These are phyloP conservation scores for Yponomeuta sedellus DNA, from an alignment of 2,888 invertebrate genomes.

Conservation along the genomic window DNA sequence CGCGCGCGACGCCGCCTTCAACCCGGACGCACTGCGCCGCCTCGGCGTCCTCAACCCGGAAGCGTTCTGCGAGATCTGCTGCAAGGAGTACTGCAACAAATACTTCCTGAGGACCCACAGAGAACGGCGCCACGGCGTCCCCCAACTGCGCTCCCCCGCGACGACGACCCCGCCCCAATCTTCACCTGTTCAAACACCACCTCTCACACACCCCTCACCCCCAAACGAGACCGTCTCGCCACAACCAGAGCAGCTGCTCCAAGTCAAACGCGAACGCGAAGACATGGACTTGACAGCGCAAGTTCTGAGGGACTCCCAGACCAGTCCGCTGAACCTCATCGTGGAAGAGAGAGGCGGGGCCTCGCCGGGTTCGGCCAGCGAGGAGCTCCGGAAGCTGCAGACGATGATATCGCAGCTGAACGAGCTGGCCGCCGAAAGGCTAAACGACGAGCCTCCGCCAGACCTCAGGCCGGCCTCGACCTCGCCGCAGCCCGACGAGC, in stretches of 20 bases:
- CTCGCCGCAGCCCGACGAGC: constrained; percentile 61
- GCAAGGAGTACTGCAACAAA: constrained; percentile 95
- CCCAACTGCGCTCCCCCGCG: constrained; percentile 66
- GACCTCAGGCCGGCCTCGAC: constrained; percentile 49
- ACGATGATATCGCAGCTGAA: constrained; percentile 94
- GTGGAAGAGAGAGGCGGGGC: constrained; percentile 79
- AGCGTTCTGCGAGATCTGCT: constrained; percentile 95
- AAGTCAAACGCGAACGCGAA: constrained; percentile 73
- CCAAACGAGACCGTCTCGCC: constrained; percentile 50
- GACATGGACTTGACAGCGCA: constrained; percentile 52
- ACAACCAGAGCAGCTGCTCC: constrained; percentile 48
- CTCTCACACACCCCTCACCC: constrained; percentile 81
- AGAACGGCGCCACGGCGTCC: constrained; percentile 93
- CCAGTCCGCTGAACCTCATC: constrained; percentile 87
- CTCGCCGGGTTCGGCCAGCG: constrained; percentile 82
- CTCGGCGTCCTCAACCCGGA: constrained; percentile 90
- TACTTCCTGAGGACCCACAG: constrained; percentile 95
- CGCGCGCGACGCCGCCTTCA: constrained; percentile 83
- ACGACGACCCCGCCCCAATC: constrained; percentile 29
- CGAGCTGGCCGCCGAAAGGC: constrained; percentile 81
- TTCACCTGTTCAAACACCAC: constrained; percentile 84
- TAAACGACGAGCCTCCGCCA: constrained; percentile 31
- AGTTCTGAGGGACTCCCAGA: constrained; percentile 77
- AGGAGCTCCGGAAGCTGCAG: constrained; percentile 91
- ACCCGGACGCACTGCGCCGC: constrained; percentile 83